phyloP scores from a whole-genome alignment of 2,888 invertebrate species.

The Balanococcus diminutus region DNA sequence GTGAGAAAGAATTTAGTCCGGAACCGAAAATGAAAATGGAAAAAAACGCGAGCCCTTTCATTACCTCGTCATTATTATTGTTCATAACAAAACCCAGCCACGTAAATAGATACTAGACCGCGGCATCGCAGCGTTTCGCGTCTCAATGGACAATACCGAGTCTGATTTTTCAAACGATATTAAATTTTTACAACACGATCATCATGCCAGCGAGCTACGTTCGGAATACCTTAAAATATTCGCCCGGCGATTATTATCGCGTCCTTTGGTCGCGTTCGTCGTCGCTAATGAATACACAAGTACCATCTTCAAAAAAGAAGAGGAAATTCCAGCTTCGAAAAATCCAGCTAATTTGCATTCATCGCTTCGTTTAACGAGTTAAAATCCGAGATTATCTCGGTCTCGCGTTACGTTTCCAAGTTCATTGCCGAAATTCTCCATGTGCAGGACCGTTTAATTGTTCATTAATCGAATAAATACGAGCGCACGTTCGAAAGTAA shows the following conservation, averaged over 20 bases:
- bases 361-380: neutral
- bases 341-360: neutral
- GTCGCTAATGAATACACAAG: neutral
- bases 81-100: slow-evolving; percentile 4
- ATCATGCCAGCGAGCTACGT: neutral
- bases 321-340: neutral
- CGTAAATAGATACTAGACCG: neutral
- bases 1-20: neutral
- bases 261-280: neutral
- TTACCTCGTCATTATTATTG: slow-evolving; percentile 2
- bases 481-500: neutral
- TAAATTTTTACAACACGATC: neutral
- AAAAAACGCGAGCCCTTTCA: neutral
- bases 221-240: neutral
- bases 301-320: neutral
- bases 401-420: neutral
- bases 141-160: slow-evolving; percentile 12
- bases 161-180: neutral
- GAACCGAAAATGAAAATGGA: neutral
- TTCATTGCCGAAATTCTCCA: neutral
- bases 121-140: neutral
- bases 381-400: neutral
- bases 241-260: neutral
- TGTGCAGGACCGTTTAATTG: neutral
- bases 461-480: neutral